Percentiles rank a stretch among this genome's conserved stretches.
These are phyloP conservation scores for Saccostrea glomerata DNA, from an alignment of 1,140 invertebrate genomes.

Conservation along the genomic window DNA sequence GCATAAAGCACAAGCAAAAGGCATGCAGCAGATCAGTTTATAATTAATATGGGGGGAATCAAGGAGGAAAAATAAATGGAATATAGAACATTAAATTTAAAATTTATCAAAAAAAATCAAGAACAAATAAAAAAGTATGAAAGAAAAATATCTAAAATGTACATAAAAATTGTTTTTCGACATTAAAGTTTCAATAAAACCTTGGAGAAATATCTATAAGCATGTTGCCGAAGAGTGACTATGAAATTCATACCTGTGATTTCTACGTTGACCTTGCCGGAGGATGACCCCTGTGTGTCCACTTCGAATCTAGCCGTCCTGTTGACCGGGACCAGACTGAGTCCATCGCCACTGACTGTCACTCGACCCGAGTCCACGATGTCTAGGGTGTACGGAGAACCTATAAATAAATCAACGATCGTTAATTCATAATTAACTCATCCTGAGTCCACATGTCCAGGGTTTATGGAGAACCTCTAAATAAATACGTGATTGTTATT, in stretches of 20 bases:
- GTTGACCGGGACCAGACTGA: slow-evolving; percentile 84
- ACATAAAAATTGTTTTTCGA: neutral
- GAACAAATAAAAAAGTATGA: neutral
- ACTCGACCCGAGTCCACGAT: slow-evolving; percentile 80
- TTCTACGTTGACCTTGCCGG: slow-evolving; percentile 78
- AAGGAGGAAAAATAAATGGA: neutral
- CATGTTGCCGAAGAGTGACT: neutral
- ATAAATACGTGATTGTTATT: too few species aligned
- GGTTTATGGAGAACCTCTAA: too few species aligned
- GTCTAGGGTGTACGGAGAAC: slow-evolving; percentile 82
- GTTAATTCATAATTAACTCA: neutral
- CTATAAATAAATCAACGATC: slow-evolving; percentile 70
- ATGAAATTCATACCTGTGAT: slow-evolving; percentile 76
- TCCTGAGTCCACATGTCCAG: too few species aligned
- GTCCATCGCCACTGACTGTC: slow-evolving; percentile 84
- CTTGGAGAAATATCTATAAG: neutral
- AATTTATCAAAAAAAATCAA: neutral
- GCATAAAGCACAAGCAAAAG: slow-evolving; percentile 27
- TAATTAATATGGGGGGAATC: neutral
- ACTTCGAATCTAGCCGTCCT: slow-evolving; percentile 83
- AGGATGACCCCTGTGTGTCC: slow-evolving; percentile 78
- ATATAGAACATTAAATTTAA: neutral
- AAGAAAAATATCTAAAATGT: neutral
- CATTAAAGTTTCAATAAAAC: neutral
- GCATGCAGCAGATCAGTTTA: slow-evolving; percentile 36